Evolutionary conservation across 2,888 invertebrate species (phyloP).

Genomic region (Thecophora atra): DNA sequence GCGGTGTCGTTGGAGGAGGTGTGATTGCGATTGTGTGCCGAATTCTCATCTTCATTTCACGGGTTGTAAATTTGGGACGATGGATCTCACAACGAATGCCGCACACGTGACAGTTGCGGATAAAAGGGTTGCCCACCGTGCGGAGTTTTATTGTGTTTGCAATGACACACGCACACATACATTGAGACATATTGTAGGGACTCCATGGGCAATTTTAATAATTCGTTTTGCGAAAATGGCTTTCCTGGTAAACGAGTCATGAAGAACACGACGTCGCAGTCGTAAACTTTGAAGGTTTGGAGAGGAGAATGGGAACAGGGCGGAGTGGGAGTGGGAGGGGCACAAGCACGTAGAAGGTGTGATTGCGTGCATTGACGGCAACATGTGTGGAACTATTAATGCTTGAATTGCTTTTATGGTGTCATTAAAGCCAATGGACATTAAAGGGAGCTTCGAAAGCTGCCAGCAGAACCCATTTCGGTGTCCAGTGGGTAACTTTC

Average conservation of each 20-base stretch:
- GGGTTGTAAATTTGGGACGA: constrained; percentile 5
- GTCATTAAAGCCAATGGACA: constrained; percentile 48
- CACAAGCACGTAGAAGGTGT: not conserved
- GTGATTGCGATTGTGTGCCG: not conserved
- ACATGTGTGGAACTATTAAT: constrained; percentile 32
- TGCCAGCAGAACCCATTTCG: constrained; percentile 16
- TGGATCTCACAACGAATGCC: constrained; percentile 3
- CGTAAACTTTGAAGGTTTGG: constrained; percentile 47
- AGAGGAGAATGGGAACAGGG: constrained; percentile 46
- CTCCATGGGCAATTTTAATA: constrained; percentile 60
- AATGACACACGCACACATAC: not conserved
- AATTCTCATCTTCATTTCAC: constrained; percentile 19
- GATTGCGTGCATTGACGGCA: not conserved
- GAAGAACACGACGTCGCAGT: constrained; percentile 52
- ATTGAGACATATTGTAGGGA: constrained; percentile 13
- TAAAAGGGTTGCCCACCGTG: constrained; percentile 18
- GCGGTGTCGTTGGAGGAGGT: not conserved
- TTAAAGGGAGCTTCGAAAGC: constrained; percentile 40
- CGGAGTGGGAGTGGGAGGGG: too few relatives aligned
- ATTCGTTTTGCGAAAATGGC: constrained; percentile 62
- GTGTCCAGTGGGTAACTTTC: not conserved
- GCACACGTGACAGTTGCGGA: constrained; percentile 1
- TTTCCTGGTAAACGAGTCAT: constrained; percentile 58
- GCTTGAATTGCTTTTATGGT: constrained; percentile 47
- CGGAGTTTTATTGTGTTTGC: not conserved